Conservation (phyloP, 2,888 invertebrate species). For the Ceramica pisi region DNA sequence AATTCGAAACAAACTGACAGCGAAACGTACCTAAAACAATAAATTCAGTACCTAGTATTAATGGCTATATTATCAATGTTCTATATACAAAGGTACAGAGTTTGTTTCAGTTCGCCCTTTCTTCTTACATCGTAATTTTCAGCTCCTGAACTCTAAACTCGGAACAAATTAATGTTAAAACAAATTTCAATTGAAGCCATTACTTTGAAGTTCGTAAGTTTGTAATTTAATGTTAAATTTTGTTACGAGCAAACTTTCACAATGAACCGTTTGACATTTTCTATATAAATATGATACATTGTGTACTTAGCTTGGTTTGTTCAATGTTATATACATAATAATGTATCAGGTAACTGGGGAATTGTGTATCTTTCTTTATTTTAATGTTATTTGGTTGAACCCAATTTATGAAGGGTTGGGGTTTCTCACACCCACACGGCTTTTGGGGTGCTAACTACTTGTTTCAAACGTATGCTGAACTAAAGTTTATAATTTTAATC, state of each 20-base stretch:
- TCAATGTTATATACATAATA: conserved; percentile 29
- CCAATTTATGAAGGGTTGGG: background rate
- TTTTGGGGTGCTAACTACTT: background rate
- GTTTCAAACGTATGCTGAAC: background rate
- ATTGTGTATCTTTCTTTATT: conserved; percentile 22
- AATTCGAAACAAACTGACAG: conserved; percentile 40
- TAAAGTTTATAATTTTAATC: background rate
- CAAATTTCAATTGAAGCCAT: conserved; percentile 79
- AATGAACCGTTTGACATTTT: conserved; percentile 66
- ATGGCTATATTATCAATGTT: conserved; percentile 42
- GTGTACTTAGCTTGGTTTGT: conserved; percentile 32
- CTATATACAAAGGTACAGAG: conserved; percentile 52
- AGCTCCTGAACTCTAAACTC: conserved; percentile 64
- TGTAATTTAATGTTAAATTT: conserved; percentile 79
- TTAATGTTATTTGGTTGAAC: conserved; percentile 9
- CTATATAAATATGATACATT: conserved; percentile 58
- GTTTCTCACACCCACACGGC: background rate
- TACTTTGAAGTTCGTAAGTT: conserved; percentile 76
- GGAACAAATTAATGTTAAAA: conserved; percentile 78
- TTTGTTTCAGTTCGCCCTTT: conserved; percentile 43
- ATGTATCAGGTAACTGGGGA: conserved; percentile 10
- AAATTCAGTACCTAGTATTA: conserved; percentile 40
- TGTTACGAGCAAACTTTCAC: conserved; percentile 72
- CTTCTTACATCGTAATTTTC: conserved; percentile 62
- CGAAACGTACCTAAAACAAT: conserved; percentile 36